Conservation (phyloP, 2,888 invertebrate species). For the Lepidonotus clava region DNA sequence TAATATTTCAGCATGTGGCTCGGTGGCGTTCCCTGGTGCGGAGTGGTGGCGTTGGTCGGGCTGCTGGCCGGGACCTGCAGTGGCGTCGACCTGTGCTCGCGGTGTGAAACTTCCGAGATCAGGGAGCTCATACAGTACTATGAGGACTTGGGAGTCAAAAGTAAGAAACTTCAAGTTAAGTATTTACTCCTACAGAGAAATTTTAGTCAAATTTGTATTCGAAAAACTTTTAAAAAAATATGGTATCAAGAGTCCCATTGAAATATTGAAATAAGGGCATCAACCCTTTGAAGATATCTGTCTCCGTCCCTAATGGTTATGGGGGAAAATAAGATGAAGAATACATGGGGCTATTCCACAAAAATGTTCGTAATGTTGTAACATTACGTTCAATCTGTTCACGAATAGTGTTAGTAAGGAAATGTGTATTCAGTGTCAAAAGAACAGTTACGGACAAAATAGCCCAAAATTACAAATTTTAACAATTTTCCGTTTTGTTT, state of each 20-base stretch:
- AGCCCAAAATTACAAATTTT: no score
- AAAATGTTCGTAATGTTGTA: no score
- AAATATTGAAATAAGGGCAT: background rate
- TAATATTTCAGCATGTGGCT: no score
- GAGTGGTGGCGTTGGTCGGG: background rate
- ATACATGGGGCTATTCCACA: background rate
- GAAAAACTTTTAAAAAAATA: background rate
- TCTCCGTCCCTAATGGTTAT: no score
- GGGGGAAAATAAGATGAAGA: background rate
- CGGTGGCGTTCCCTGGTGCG: conserved; percentile 3
- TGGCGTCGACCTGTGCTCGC: conserved; percentile 1
- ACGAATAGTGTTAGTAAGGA: no score
- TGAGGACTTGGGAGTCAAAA: background rate
- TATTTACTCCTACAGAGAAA: background rate
- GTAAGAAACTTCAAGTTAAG: background rate
- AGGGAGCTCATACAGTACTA: conserved; percentile 27
- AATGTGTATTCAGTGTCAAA: no score
- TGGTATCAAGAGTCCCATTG: background rate
- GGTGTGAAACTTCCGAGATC: conserved; percentile 35
- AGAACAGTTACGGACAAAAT: no score
- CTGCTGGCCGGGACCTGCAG: background rate
- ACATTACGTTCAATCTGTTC: no score
- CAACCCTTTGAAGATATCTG: no score
- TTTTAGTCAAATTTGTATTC: no score
- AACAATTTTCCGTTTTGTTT: no score